Evolutionary conservation across 2,113 vertebrate species (phyloP), one percentile per base, ranked within the genome.

Genomic region (Equus przewalskii): DNA sequence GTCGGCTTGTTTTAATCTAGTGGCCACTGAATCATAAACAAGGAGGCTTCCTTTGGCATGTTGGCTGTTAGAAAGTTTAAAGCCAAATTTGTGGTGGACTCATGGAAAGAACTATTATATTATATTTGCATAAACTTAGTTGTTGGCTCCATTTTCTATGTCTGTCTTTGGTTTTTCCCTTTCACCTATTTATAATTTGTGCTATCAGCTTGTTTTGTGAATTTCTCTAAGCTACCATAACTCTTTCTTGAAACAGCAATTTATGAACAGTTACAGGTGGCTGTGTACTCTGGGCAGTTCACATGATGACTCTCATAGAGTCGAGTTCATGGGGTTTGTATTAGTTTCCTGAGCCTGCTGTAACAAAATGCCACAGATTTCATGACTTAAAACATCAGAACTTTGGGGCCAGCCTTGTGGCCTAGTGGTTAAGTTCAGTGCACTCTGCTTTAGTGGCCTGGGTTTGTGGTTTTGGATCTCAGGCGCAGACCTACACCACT

Each of bases 221-320:
- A 76, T 85, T 46, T 51, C 51, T 56, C 19, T 73, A 86, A 49
- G n/a, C 56, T 85, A 54, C 65, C 69, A 56, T 73, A 44, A 65
- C 19, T 91, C 62, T 92, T 92, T 85, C n/a, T 95, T 36, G n/a
- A 94, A 96, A 81, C n/a, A 87, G 16, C 10, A 85, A 92, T 9
- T 16, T 82, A 10, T 46, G 56, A 41, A 94, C 49, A 79, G 30
- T 75, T 67, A 19, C 9, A 81, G 72, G 36, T 97, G 72, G 24
- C 44, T 79, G 36, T 62, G 69, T 67, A 8, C 28, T 76, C 13
- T 44, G 62, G 44, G 28, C 18, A 44, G 7, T 81, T 76, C 56
- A n/a, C 30, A 88, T 36, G 62, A 33, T 64, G 46, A 41, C 21
- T 81, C 12, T 78, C n/a, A 64, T 11, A 90, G 60, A 85, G n/a